Evolutionary conservation across 2,113 vertebrate species (phyloP), one percentile per base, ranked within the genome.

Genomic region (Tachuris rubrigastra): DNA sequence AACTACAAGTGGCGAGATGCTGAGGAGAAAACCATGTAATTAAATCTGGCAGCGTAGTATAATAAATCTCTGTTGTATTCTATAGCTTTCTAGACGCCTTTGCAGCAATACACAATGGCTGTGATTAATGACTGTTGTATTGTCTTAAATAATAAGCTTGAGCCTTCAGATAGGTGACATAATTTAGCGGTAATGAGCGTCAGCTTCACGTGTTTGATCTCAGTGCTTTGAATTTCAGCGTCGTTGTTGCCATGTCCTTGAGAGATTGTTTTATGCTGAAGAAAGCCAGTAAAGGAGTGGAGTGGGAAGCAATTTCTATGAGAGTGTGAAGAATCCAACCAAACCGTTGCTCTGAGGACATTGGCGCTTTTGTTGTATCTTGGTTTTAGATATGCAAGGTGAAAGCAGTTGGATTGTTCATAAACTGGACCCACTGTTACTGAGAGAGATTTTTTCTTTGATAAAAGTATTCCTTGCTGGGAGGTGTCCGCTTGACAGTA

Each of bases 91-190:
- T 81, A 65, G 74, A 66, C 0, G 35, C 66, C 75, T 96, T 96
- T 91, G 0, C 8, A 95, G 81, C 33, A 19, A 25, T 41, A 12
- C 78, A 84, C 86, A 93, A 94, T 91, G 58, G 65, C 68, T 75
- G 78, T 96, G 96, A 96, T 96, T 96, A 96, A 94, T 81, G 87
- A 41, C 89, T 94, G 60, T 87, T 94, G 75, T 91, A 94, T 92
- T 95, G 91, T 94, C 91, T 93, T 91, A 87, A 89, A 90, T 91
- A 96, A 93, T 93, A 95, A 85, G 75, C 74, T 82, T 77, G 75
- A 88, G 93, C 92, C 66, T 74, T 93, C 60, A 73, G 92, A 80
- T 88, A 80, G 83, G 91, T 91, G 87, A 90, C 88, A 88, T 96
- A 95, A 96, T 93, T 93, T 89, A 95, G 33, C 91, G 0, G 0